A percentile compares a stretch with the other conserved stretches of the same genome.
These are phyloP conservation scores for Lagria hirta DNA, from an alignment of 2,888 invertebrate species.

Conservation along the genomic window DNA sequence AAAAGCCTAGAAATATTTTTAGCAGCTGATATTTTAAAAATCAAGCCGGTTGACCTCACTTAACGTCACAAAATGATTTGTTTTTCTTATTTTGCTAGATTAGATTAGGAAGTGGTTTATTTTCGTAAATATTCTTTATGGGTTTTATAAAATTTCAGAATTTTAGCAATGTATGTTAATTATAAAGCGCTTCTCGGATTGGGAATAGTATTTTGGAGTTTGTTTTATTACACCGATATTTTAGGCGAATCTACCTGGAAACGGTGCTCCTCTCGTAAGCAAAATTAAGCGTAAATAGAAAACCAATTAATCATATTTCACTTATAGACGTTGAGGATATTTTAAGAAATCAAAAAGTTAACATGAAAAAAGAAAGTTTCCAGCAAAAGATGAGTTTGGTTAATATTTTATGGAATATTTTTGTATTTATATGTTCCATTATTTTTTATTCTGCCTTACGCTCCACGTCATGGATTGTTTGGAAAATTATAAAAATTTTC, in stretches of 20 bases:
- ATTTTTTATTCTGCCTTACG: conserved; percentile 17
- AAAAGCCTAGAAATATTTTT: conserved; percentile 6
- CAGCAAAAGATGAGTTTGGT: conserved; percentile 11
- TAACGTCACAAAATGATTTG: conserved; percentile 10
- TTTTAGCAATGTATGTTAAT: conserved; percentile 13
- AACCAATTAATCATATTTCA: not conserved
- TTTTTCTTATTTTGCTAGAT: conserved; percentile 14
- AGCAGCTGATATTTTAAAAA: conserved; percentile 12
- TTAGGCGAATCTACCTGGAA: conserved; percentile 22
- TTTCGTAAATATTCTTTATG: conserved; percentile 6
- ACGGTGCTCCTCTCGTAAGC: conserved; percentile 16
- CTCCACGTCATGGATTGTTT: conserved; percentile 19
- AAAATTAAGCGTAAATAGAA: not conserved
- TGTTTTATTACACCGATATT: conserved; percentile 14
- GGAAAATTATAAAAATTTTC: conserved; percentile 16
- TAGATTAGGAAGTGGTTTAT: conserved; percentile 8
- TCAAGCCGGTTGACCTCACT: conserved; percentile 13
- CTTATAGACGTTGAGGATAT: not conserved
- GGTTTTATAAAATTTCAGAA: conserved; percentile 9
- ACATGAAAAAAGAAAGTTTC: not conserved
- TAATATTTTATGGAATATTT: conserved; percentile 17
- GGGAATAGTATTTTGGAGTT: conserved; percentile 16
- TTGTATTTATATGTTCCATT: conserved; percentile 19
- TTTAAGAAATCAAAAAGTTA: not conserved
- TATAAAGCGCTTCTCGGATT: conserved; percentile 21